Evolutionary conservation across 2,888 invertebrate genomes (phyloP).

Genomic region (Tenthredo scrophulariae): DNA sequence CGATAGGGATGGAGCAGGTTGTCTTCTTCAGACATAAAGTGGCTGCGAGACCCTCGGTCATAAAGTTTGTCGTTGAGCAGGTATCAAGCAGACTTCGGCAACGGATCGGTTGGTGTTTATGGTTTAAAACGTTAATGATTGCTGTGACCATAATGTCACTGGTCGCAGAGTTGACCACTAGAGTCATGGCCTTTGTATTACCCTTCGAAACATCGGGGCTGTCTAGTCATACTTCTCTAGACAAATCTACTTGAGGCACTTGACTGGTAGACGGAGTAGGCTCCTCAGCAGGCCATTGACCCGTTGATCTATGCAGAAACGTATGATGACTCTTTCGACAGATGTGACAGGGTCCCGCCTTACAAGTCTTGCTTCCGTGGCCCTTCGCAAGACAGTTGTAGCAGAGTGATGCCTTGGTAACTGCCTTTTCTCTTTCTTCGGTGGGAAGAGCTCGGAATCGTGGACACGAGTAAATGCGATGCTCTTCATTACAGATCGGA

Average conservation of each 20-base stretch:
- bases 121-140: not conserved
- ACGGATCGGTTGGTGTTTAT: not conserved
- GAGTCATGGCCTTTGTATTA: not conserved
- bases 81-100: constrained; percentile 11
- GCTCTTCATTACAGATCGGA: constrained; percentile 26
- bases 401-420: constrained; percentile 25
- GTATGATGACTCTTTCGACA: constrained; percentile 44
- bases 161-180: constrained; percentile 27
- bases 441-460: not conserved
- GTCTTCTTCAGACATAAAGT: not conserved
- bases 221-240: not conserved
- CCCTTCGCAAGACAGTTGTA: constrained; percentile 42
- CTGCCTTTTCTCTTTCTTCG: not conserved
- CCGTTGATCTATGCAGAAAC: not conserved
- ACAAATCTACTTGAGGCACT: not conserved
- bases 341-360: not conserved
- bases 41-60: not conserved
- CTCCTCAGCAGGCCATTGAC: not conserved
- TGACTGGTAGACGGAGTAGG: not conserved
- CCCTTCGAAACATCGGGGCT: not conserved
- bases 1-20: not conserved
- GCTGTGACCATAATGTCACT: constrained; percentile 27
- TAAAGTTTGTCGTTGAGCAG: constrained; percentile 1
- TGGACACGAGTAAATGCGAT: not conserved
- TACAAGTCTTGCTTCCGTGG: not conserved